Percentiles rank a stretch among this genome's conserved stretches.
phyloP scores from a whole-genome alignment of 2,888 invertebrate genomes.

The Brachycybe producta region DNA sequence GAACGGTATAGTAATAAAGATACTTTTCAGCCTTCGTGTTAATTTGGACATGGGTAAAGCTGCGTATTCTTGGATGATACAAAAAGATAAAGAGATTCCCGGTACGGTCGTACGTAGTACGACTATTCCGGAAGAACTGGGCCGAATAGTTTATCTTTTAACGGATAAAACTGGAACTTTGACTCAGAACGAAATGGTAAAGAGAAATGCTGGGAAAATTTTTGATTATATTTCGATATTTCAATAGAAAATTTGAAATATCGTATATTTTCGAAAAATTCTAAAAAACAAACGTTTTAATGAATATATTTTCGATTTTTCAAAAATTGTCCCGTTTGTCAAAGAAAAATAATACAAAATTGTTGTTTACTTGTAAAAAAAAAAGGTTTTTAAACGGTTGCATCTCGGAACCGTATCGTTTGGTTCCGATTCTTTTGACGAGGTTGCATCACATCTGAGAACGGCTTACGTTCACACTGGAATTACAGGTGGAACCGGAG shows the following conservation, averaged over 20 bases:
- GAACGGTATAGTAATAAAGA: background rate
- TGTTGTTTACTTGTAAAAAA: background rate
- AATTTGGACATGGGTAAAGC: constrained; percentile 98
- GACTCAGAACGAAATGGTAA: constrained; percentile 93
- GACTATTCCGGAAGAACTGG: constrained; percentile 96
- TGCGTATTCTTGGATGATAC: constrained; percentile 93
- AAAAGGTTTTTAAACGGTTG: constrained; percentile 68
- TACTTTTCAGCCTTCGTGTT: constrained; percentile 65
- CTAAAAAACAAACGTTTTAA: background rate
- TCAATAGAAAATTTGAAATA: too few species aligned
- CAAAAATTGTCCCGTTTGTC: too few species aligned
- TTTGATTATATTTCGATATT: too few species aligned
- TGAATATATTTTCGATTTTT: background rate
- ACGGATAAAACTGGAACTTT: constrained; percentile 97
- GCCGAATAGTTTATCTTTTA: constrained; percentile 87
- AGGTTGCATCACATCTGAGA: constrained; percentile 42
- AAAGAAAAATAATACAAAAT: too few species aligned
- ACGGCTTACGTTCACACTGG: constrained; percentile 33
- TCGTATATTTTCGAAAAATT: too few species aligned
- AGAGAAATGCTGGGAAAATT: constrained; percentile 5
- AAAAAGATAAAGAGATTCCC: constrained; percentile 78
- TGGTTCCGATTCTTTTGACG: constrained; percentile 71
- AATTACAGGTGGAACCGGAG: constrained; percentile 12
- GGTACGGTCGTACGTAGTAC: constrained; percentile 94
- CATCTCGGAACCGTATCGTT: constrained; percentile 89